Base-by-base conservation (phyloP, 2,113 vertebrate species). In the Tragelaphus scriptus region DNA sequence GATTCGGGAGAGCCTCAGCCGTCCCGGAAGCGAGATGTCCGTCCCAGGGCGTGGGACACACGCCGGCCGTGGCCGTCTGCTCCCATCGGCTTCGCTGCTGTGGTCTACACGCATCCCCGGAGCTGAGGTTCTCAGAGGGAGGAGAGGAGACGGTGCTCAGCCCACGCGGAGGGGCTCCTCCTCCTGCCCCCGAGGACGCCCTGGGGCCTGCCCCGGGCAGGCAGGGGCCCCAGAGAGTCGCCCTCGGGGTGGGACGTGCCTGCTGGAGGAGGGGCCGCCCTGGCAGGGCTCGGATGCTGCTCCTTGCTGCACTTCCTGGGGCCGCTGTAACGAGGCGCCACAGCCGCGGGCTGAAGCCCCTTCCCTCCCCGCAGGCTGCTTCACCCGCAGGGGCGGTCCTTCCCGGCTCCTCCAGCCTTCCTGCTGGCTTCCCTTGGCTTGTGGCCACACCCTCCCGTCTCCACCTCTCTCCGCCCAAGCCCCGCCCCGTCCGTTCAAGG, bases 51-150 rank as follows among this genome's bases (percentile, higher is more conserved):
- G 2, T 25, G 5, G 15, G 21, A 7, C 51, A 7, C 28, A 21
- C 10, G 2, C n/a, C 0, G 4, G 3, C 2, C 0, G 56, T 6
- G 28, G 58, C 10, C 6, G 0, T 14, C 2, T 5, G 36, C 30
- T 30, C 16, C 61, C 17, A 36, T n/a, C 30, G 7, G 30, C 30
- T 28, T 25, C 16, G 0, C 49, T 1, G 6, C 9, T n/a, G 68
- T 25, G 32, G 1, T 7, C 58, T 2, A 0, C 49, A 26, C 8
- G 2, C 6, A 3, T 55, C 56, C 26, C 12, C 85, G 6, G 75
- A 28, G 40, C 4, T 8, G 9, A 16, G 21, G 10, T 40, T 77
- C 32, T 7, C 5, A 30, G 44, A 5, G 2, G 5, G 65, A 36
- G 40, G 51, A 14, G 16, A 23, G 0, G 1, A 19, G 10, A 28